Evolutionary conservation across 2,888 invertebrate genomes (phyloP).

Genomic region (Sphinx pinastri): DNA sequence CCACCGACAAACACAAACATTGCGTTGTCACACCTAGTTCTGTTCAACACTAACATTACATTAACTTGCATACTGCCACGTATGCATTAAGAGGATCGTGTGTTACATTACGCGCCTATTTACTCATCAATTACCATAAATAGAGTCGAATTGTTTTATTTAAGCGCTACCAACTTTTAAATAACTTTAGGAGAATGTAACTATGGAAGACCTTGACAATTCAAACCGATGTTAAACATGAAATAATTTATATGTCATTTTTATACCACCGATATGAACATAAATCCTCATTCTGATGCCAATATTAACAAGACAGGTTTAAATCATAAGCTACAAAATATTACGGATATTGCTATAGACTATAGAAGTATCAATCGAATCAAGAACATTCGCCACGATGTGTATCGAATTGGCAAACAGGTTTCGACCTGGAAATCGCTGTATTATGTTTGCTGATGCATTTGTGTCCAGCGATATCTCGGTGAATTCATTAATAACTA

Average conservation of each 20-base stretch:
- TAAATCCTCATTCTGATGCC: not conserved
- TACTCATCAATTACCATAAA: not conserved
- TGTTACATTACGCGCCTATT: not conserved
- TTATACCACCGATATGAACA: not conserved
- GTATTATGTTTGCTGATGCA: slow-evolving; percentile 35
- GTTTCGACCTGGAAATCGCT: slow-evolving; percentile 39
- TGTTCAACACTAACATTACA: slow-evolving; percentile 4
- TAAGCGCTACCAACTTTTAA: too few species aligned
- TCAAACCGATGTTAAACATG: slow-evolving; percentile 1
- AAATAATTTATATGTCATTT: not conserved
- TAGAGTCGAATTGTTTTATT: too few species aligned
- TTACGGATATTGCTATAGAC: not conserved
- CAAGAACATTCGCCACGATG: slow-evolving; percentile 41
- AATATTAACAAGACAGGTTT: not conserved
- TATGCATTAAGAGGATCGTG: not conserved
- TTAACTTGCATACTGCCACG: slow-evolving; percentile 16
- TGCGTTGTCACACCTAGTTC: slow-evolving; percentile 32
- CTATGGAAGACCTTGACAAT: slow-evolving; percentile 13
- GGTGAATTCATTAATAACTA: slow-evolving; percentile 18
- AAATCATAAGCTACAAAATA: not conserved
- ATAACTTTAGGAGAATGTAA: not conserved
- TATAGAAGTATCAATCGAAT: slow-evolving; percentile 38
- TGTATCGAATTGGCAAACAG: slow-evolving; percentile 35
- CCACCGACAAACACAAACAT: slow-evolving; percentile 52
- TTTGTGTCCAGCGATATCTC: slow-evolving; percentile 15